Evolutionary conservation across 1,140 invertebrate species (phyloP).

Genomic region (Ostrea denselamellosa): DNA sequence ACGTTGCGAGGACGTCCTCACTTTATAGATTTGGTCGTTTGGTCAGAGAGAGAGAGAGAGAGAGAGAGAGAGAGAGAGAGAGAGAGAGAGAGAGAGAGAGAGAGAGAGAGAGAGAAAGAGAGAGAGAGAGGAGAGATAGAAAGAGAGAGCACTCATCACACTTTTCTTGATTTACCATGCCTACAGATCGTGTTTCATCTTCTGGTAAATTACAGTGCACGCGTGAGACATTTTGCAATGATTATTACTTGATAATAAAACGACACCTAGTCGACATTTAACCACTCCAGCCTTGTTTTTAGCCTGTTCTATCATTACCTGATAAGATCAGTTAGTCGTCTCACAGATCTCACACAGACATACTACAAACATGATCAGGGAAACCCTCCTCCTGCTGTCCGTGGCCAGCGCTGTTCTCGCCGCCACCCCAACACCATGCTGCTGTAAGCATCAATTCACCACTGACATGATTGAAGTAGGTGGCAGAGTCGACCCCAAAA

Average conservation of each 20-base stretch:
- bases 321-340: background rate
- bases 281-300: background rate
- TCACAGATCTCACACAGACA: background rate
- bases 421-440: slow-evolving; percentile 11
- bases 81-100: too few species aligned
- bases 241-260: background rate
- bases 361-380: background rate
- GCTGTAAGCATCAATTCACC: slow-evolving; percentile 21
- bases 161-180: too few species aligned
- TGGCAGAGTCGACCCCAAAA: background rate
- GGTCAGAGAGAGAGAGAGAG: too few species aligned
- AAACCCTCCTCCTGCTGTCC: background rate
- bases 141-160: too few species aligned
- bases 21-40: too few species aligned
- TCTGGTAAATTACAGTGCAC: background rate
- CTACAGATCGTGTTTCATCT: background rate
- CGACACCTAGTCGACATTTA: background rate
- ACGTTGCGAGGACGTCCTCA: too few species aligned
- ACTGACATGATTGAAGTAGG: background rate
- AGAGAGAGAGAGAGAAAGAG: too few species aligned
- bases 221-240: background rate
- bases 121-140: too few species aligned
- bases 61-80: too few species aligned
- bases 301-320: background rate
- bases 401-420: background rate